Percentiles rank a stretch among this genome's conserved stretches.
Evolutionary conservation across 2,113 vertebrate species (phyloP).

Genomic region (Cisticola juncidis): DNA sequence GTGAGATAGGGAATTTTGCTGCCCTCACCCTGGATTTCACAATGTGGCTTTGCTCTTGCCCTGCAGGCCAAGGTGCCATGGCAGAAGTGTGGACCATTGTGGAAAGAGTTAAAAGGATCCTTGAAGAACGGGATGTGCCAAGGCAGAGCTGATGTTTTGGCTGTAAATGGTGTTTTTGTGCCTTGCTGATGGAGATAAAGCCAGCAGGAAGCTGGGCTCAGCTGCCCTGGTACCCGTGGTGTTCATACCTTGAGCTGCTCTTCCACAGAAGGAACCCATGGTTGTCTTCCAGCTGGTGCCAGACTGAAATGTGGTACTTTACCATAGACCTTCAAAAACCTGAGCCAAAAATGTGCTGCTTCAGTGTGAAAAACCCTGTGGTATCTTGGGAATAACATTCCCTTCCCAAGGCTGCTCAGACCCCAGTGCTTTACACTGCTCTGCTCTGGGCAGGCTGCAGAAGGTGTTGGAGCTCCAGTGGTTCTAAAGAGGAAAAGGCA

Average conservation of each 20-base stretch:
- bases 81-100: slow-evolving; percentile 89
- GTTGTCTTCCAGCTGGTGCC: not conserved
- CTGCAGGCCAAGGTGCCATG: slow-evolving; percentile 91
- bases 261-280: not conserved
- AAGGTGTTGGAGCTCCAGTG: not conserved
- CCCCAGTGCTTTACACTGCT: not conserved
- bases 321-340: not conserved
- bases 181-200: not conserved
- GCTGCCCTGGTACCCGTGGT: not conserved
- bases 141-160: slow-evolving; percentile 15
- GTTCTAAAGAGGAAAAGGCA: not conserved
- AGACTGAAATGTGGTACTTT: not conserved
- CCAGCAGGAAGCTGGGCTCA: not conserved
- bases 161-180: not conserved
- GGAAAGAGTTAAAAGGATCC: slow-evolving; percentile 71
- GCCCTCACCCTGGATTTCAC: not conserved
- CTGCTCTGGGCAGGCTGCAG: not conserved
- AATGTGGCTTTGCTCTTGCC: not conserved
- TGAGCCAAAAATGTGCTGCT: not conserved
- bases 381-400: not conserved
- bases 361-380: not conserved
- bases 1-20: not conserved
- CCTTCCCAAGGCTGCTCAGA: not conserved
- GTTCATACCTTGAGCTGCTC: not conserved
- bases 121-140: not conserved